A percentile compares a stretch with the other conserved stretches of the same genome.
These are phyloP conservation scores for Erpetoichthys calabaricus DNA, from an alignment of 2,797 vertebrate genomes.

Conservation along the genomic window DNA sequence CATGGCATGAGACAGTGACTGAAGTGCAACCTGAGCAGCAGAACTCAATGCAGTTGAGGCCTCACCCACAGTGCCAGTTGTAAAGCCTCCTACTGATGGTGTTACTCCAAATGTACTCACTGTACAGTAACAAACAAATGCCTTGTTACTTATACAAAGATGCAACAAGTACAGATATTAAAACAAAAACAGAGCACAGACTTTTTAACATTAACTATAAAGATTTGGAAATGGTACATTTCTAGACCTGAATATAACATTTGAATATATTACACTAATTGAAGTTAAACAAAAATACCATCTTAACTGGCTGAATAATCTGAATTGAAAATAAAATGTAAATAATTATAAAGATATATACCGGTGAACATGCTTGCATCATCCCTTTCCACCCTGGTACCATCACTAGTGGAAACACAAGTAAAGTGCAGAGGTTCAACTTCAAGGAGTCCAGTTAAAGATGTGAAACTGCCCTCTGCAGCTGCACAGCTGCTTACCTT, in stretches of 20 bases:
- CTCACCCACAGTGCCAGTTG: constrained; percentile 85
- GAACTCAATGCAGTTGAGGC: constrained; percentile 94
- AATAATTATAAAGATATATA: constrained; percentile 50
- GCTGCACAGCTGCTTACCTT: constrained; percentile 86
- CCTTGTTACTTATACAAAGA: not conserved
- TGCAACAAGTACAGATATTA: not conserved
- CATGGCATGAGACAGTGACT: constrained; percentile 98
- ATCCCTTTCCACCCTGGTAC: constrained; percentile 94
- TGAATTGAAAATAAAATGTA: not conserved
- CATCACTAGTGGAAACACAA: constrained; percentile 96
- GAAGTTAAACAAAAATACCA: too few relatives aligned
- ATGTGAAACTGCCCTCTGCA: constrained; percentile 97
- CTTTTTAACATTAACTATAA: not conserved
- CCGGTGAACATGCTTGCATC: constrained; percentile 98
- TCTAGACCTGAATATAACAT: not conserved
- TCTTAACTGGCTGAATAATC: too few relatives aligned
- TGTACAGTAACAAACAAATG: constrained; percentile 38
- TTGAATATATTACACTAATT: not conserved
- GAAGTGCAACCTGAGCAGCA: constrained; percentile 94
- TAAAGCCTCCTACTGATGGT: constrained; percentile 79
- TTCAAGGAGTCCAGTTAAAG: constrained; percentile 88
- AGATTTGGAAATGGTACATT: not conserved
- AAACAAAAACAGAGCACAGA: constrained; percentile 18
- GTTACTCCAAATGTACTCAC: constrained; percentile 97
- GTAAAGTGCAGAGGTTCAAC: constrained; percentile 96